Percentiles rank a stretch among this genome's conserved stretches.
Evolutionary conservation across 1,140 invertebrate species (phyloP).

Genomic region (Lasaia peninsularis): DNA sequence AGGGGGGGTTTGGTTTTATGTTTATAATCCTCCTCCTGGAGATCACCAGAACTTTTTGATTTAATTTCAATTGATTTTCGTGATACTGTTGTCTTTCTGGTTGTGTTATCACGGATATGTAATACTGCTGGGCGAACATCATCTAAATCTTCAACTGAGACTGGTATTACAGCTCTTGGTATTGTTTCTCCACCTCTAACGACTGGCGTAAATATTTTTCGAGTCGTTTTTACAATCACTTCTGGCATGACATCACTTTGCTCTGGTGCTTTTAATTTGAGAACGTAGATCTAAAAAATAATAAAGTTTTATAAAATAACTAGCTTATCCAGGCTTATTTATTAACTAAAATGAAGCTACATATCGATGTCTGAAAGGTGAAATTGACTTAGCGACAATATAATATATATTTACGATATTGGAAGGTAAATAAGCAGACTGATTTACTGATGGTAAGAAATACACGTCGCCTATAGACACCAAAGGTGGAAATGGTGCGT

Average conservation of each 20-base stretch:
- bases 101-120: conserved; percentile 23
- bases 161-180: conserved; percentile 68
- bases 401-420: no score
- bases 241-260: conserved; percentile 63
- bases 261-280: conserved; percentile 66
- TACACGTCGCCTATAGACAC: no score
- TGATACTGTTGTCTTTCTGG: conserved; percentile 29
- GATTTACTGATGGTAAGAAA: no score
- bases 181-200: conserved; percentile 76
- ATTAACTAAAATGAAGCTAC: no score
- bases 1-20: conserved; percentile 70
- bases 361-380: neutral
- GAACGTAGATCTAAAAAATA: conserved; percentile 57
- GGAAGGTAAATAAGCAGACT: no score
- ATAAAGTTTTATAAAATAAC: neutral
- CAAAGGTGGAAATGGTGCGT: no score
- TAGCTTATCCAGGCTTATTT: no score
- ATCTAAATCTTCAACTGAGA: conserved; percentile 70
- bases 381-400: no score
- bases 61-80: conserved; percentile 29
- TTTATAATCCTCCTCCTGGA: conserved; percentile 55
- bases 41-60: conserved; percentile 51
- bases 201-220: conserved; percentile 86
- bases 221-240: conserved; percentile 86
- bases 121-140: conserved; percentile 43